phyloP scores from a whole-genome alignment of 2,797 vertebrate species.

The Coregonus sp. region DNA sequence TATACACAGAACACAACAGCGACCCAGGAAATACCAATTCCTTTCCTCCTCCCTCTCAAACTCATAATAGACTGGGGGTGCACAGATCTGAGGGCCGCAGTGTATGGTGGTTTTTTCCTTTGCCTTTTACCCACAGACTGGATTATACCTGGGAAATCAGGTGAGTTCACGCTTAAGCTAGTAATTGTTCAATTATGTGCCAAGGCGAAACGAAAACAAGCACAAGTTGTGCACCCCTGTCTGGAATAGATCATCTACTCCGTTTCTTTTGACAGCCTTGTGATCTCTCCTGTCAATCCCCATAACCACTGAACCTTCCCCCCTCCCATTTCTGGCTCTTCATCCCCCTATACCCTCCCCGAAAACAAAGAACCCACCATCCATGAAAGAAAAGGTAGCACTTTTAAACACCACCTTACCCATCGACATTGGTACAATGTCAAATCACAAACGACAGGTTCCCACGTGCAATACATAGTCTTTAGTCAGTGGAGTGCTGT shows the following conservation, averaged over 20 bases:
- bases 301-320: neutral
- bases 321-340: neutral
- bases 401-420: no score
- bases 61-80: neutral
- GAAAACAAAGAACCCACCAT: neutral
- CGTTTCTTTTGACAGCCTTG: neutral
- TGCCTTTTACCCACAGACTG: neutral
- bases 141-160: neutral
- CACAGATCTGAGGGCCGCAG: neutral
- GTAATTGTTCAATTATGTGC: neutral
- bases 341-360: neutral
- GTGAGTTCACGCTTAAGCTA: neutral
- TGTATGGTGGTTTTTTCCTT: neutral
- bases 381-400: neutral
- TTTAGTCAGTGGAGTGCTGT: neutral
- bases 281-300: neutral
- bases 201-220: neutral
- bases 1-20: neutral
- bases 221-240: neutral
- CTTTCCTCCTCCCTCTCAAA: neutral
- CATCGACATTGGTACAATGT: neutral
- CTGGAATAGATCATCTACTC: neutral
- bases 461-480: neutral
- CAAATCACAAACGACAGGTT: neutral
- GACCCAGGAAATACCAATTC: neutral